Base-by-base conservation (phyloP, 2,797 vertebrate genomes). In the Macrochelys suwanniensis region DNA sequence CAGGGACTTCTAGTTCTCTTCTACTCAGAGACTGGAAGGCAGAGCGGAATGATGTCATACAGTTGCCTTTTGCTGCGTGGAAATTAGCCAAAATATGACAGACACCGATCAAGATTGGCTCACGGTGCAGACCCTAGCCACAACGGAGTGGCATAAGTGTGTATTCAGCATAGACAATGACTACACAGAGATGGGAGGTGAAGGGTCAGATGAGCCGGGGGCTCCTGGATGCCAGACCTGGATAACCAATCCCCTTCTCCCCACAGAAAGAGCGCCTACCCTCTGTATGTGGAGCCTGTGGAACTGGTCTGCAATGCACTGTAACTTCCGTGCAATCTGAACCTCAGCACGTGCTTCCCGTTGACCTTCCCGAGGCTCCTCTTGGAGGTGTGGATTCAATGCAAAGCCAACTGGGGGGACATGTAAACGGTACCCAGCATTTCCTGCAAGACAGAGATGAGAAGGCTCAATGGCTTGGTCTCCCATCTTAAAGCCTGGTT, bases 271-370 rank as follows among this genome's bases (percentile, higher is more conserved):
- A 10, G 23, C 89, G 82, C 98, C 97, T 98, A 98, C 98, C 98
- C 98, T 98, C 96, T 98, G 98, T 87, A 98, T 94, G 84, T 98
- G 98, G 96, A 98, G 98, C 94, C 98, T 98, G 95, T 98, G 98
- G 96, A 98, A 98, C 95, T 98, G 98, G 97, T 98, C 98, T 3
- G 98, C 98, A 90, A 98, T 98, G 97, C 98, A 98, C 95, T 98
- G 98, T 94, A 98, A 93, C 95, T 98, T 98, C 92, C 98, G 97
- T 89, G 98, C 98, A 80, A 98, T 98, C 97, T 98, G 98, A 93
- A 98, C 97, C 96, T 98, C 98, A 0, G 96, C 97, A 85, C 96
- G 98, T 11, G 97, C 97, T 85, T 98, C 98, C 97, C 97, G 98
- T 90, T 97, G 98, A 61, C 97, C 97, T 94, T 98, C 98, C 26